Evolutionary conservation across 2,797 vertebrate species (phyloP).

Genomic region (Microctenopoma steveboyesi): DNA sequence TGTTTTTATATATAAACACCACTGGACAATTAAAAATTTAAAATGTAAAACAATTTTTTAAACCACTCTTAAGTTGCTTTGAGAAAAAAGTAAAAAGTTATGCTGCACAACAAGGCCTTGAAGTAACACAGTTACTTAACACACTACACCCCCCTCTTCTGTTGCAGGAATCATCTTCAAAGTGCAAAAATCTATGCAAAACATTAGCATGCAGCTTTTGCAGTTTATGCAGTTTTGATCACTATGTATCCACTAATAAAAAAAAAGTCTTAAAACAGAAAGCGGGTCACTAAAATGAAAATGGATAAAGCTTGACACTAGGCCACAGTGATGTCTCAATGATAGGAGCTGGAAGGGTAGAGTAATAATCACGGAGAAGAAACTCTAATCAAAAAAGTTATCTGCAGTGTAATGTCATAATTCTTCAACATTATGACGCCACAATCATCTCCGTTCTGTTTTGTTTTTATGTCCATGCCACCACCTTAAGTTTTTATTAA

Average conservation of each 20-base stretch:
- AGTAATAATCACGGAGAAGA: no score
- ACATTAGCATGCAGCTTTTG: constrained; percentile 15
- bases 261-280: background rate
- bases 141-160: background rate
- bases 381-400: no score
- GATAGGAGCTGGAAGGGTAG: background rate
- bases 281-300: background rate
- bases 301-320: background rate
- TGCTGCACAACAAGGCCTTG: constrained; percentile 8
- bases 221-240: constrained; percentile 1
- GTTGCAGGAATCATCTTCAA: constrained; percentile 20
- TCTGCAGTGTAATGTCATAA: background rate
- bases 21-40: no score
- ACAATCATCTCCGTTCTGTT: background rate
- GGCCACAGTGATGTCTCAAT: background rate
- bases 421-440: background rate
- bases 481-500: no score
- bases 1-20: no score
- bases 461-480: no score
- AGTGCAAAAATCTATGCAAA: constrained; percentile 4
- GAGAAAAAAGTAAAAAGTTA: no score
- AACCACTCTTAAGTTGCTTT: constrained; percentile 7
- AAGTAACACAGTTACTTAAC: constrained; percentile 30
- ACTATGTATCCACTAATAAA: background rate
- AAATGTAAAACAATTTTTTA: background rate